These are phyloP conservation scores for Yoshiicerus persimilis DNA, from an alignment of 1,140 invertebrate genomes.

Conservation along the genomic window DNA sequence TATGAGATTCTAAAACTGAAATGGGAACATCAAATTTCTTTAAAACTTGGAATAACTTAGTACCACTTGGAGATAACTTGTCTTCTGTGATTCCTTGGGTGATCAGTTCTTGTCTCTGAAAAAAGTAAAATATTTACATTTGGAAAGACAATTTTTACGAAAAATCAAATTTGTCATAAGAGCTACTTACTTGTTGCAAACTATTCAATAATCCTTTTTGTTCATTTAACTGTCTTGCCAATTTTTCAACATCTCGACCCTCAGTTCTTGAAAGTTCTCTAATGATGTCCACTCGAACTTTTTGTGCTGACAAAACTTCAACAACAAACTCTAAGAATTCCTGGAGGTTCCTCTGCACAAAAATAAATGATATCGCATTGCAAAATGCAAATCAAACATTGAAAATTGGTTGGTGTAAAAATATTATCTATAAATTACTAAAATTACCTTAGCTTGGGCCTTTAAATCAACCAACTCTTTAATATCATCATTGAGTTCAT, in stretches of 20 bases:
- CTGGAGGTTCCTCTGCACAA: conserved; percentile 11
- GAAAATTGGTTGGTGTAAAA: not conserved
- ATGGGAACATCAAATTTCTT: not conserved
- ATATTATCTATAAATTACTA: not conserved
- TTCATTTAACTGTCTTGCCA: not conserved
- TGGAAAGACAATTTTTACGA: not conserved
- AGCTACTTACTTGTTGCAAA: not conserved
- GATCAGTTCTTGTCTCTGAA: not conserved
- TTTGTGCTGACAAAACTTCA: not conserved
- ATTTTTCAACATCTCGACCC: not conserved
- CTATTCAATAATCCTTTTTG: not conserved
- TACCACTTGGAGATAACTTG: not conserved
- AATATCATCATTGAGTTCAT: not conserved
- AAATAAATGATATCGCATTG: not conserved
- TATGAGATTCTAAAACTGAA: not conserved
- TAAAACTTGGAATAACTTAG: not conserved
- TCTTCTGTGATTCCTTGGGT: not conserved
- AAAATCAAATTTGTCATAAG: not conserved
- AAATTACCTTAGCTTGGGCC: conserved; percentile 20
- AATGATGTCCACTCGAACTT: conserved; percentile 25
- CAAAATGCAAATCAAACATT: too few species aligned
- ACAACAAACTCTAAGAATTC: conserved; percentile 27
- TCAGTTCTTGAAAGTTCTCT: conserved; percentile 29
- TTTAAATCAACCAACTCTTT: conserved; percentile 11
- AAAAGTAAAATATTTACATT: not conserved